Evolutionary conservation across 30 jellyfish, hydroid and myxozoan genomes (phyloP).

Genomic region (Chrysaora quinquecirrha): DNA sequence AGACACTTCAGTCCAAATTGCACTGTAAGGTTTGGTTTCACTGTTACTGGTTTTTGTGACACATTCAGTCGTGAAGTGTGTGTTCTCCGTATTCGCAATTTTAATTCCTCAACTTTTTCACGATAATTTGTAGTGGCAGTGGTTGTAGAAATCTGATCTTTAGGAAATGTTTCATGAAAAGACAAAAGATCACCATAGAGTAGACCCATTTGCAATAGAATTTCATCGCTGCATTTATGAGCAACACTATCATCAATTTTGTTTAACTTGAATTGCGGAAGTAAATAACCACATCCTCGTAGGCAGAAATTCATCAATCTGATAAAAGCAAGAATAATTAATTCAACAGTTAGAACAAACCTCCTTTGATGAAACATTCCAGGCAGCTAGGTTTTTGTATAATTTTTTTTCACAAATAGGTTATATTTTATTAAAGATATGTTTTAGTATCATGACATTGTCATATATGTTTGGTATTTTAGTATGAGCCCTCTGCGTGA

Average conservation of each 20-base stretch:
- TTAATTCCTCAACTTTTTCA: background rate
- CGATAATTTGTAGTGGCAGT: background rate
- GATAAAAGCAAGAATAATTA: background rate
- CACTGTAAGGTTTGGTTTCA: background rate
- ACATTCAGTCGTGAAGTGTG: background rate
- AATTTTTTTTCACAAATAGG: too few relatives aligned
- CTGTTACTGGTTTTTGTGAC: background rate
- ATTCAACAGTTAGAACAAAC: background rate
- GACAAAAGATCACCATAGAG: background rate
- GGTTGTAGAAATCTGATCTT: background rate
- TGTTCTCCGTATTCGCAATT: background rate
- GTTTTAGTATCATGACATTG: too few relatives aligned
- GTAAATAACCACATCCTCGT: background rate
- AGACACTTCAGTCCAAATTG: background rate
- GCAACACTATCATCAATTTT: background rate
- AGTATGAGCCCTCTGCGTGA: too few relatives aligned
- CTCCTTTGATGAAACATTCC: too few relatives aligned
- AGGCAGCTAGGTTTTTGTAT: too few relatives aligned
- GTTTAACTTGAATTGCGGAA: background rate
- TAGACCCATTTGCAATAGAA: background rate
- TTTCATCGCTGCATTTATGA: background rate
- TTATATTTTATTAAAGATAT: too few relatives aligned
- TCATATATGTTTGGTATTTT: too few relatives aligned
- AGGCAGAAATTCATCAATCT: background rate
- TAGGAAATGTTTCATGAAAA: background rate